Conservation (phyloP, 2,113 vertebrate genomes). For the Cheirogaleus medius region DNA sequence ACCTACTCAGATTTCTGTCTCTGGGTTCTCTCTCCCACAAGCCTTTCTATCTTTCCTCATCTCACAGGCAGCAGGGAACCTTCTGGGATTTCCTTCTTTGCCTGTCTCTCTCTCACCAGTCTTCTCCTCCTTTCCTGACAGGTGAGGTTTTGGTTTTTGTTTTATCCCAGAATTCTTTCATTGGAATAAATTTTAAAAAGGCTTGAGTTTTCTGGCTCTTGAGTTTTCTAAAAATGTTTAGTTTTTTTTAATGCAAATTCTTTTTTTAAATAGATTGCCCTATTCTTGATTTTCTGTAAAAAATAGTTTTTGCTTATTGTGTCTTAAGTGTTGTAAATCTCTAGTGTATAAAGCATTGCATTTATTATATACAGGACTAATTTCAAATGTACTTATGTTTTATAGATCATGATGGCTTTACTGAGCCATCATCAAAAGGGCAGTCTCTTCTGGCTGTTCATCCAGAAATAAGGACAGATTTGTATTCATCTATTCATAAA, state of each 20-base stretch:
- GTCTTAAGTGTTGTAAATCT: slow-evolving; percentile 37
- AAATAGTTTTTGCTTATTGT: slow-evolving; percentile 45
- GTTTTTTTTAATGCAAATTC: slow-evolving; percentile 6
- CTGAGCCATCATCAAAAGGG: slow-evolving; percentile 2
- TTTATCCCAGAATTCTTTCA: slow-evolving; percentile 74
- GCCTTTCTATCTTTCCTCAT: slow-evolving; percentile 81
- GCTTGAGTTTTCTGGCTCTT: slow-evolving; percentile 59
- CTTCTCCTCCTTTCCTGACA: slow-evolving; percentile 80
- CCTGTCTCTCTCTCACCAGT: slow-evolving; percentile 81
- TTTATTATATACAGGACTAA: slow-evolving; percentile 38
- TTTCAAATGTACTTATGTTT: slow-evolving; percentile 13
- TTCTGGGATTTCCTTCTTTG: slow-evolving; percentile 82
- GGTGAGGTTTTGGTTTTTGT: slow-evolving; percentile 76
- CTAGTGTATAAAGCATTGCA: slow-evolving; percentile 39
- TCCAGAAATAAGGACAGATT: background rate
- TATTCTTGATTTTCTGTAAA: slow-evolving; percentile 42
- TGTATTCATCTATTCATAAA: slow-evolving; percentile 52
- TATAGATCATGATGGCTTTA: slow-evolving; percentile 8
- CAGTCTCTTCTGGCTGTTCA: slow-evolving; percentile 32
- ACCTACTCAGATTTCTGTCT: slow-evolving; percentile 67
- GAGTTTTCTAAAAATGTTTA: slow-evolving; percentile 61
- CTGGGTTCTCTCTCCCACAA: slow-evolving; percentile 79
- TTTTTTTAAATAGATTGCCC: slow-evolving; percentile 52
- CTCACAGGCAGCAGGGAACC: slow-evolving; percentile 80
- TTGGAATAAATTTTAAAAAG: slow-evolving; percentile 67